Base-by-base conservation (phyloP, 2,797 vertebrate species). In the Euthynnus affinis region DNA sequence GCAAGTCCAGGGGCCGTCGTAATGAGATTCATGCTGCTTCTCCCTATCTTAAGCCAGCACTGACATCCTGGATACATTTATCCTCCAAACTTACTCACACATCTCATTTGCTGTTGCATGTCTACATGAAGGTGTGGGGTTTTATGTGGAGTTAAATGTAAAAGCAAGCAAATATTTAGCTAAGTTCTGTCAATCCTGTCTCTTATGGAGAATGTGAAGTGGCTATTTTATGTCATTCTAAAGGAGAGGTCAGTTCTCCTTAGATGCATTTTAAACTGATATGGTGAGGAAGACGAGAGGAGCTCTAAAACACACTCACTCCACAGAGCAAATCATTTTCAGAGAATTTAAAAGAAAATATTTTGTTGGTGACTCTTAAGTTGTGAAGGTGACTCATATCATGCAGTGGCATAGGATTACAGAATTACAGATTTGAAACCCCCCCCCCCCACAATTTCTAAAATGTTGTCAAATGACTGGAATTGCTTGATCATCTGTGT, bases 21-120 rank as follows among this genome's bases (percentile, higher is more conserved):
- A 93, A 95, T 94, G 92, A 94, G 88, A 93, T 95, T 94, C 91
- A 92, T 86, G 84, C 89, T 84, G 71, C 88, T 82, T 78, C 89
- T 81, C 80, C 85, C 91, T 89, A 93, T 94, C 93, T 94, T 87
- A 89, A 91, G 88, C 88, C 90, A 89, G 87, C 87, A 78, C 89
- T 73, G 84, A 92, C 92, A 90, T 90, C 88, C 86, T 76, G 78
- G 87, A 87, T 82, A 88, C 88, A 91, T 91, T 91, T 87, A 90
- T 88, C 89, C 87, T 88, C 71, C 66, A 74, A 78, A 65, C 85
- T 76, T 61, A 66, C 83, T 83, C 78, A 84, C 74, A 82, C 85
- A 88, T 87, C 72, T 80, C 71, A 64, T 86, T 85, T 82, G 66
- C 72, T 22, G 29, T 40, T 71, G 65, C 64, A 46, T 55, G 29